Evolutionary conservation across 2,888 invertebrate species (phyloP), one percentile per base, ranked within the genome.

Genomic region (Dryococelus australis): DNA sequence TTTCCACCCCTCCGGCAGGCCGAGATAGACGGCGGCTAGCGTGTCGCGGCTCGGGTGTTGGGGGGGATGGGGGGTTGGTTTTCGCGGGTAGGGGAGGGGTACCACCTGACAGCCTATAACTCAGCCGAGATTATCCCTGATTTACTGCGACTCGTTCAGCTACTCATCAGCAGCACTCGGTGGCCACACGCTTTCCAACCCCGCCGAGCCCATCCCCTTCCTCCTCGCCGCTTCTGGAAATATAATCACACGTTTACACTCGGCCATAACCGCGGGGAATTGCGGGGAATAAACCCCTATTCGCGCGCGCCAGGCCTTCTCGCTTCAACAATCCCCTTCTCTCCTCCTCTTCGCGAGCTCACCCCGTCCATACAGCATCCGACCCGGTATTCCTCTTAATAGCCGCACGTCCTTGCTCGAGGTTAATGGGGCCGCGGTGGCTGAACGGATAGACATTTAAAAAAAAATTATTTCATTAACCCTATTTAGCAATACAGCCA

Each of bases 61-160:
- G 65, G 2, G 24, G 65, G 65, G 65, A 20, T 8, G 65, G 65
- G 65, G 65, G 65, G 65, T 47, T 51, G 51, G 51, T 51, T 51
- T 12, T 16, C 13, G 51, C 2, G 65, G n/a, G n/a, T 16, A 16
- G 65, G 65, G 65, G 65, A 9, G n/a, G 65, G n/a, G 65, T 13
- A 47, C 47, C 65, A 65, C 65, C 65, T 65, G 65, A 65, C 65
- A 65, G n/a, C 65, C 65, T 65, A 65, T 65, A 65, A 65, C 65
- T 65, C 65, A 65, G 65, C 65, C 65, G 65, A 86, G 86, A 86
- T 86, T 86, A 86, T 86, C 86, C 83, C 43, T 86, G 86, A 86
- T 86, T 86, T 86, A 86, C 43, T 47, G 86, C 20, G 81, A 35
- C 87, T 87, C 86, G 86, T 87, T 86, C 87, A 87, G 84, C 87